phyloP scores from a whole-genome alignment of 2,888 invertebrate genomes.

The Pachydiplax longipennis region DNA sequence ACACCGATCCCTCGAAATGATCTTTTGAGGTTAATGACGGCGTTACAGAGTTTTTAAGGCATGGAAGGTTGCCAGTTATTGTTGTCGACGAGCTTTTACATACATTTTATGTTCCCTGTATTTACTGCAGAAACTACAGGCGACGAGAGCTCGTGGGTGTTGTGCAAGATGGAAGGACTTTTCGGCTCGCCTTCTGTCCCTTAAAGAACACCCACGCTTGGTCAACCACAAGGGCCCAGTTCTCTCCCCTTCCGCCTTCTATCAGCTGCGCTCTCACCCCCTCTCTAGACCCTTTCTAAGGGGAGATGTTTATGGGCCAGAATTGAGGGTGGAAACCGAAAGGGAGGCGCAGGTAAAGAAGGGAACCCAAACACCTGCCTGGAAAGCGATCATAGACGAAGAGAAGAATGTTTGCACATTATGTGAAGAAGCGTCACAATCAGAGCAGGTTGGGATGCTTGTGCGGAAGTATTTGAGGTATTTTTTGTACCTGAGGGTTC shows the following conservation, averaged over 20 bases:
- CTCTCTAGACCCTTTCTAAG: not conserved
- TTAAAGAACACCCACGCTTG: not conserved
- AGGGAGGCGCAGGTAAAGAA: not conserved
- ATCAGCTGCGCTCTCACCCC: not conserved
- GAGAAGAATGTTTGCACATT: not conserved
- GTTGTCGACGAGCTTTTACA: too few species aligned
- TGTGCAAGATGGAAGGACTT: not conserved
- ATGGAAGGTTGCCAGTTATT: too few species aligned
- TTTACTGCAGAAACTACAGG: not conserved
- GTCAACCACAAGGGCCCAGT: not conserved
- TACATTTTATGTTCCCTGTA: too few species aligned
- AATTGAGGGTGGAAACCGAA: not conserved
- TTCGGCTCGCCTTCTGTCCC: not conserved
- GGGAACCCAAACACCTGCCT: not conserved
- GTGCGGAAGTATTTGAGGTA: not conserved
- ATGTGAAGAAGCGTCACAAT: not conserved
- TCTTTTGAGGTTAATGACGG: too few species aligned
- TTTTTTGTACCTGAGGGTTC: not conserved
- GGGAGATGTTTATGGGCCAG: not conserved
- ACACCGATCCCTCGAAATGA: too few species aligned
- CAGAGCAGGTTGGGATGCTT: not conserved
- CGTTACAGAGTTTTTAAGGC: too few species aligned
- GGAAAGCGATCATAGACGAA: not conserved
- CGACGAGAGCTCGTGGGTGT: not conserved
- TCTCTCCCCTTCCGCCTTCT: not conserved